A percentile compares a stretch with the other conserved stretches of the same genome.
Conservation (phyloP, 2,113 vertebrate species). For the Marcusenius ussheri region DNA sequence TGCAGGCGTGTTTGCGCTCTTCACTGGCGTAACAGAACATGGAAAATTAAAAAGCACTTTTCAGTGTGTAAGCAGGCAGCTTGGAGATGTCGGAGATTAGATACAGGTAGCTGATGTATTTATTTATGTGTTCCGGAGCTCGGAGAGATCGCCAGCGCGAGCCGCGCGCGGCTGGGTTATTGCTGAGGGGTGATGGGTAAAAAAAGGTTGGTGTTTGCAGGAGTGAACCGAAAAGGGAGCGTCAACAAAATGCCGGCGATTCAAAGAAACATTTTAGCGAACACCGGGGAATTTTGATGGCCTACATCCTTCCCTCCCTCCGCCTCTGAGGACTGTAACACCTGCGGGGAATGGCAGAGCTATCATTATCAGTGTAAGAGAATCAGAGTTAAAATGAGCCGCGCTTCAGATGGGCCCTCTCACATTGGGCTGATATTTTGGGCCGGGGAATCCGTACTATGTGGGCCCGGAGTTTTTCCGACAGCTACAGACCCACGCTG, state of each 20-base stretch:
- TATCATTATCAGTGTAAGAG: neutral
- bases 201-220: neutral
- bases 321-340: neutral
- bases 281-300: neutral
- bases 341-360: neutral
- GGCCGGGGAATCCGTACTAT: neutral
- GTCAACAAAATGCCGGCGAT: neutral
- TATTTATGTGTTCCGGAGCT: neutral
- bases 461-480: neutral
- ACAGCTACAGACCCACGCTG: neutral
- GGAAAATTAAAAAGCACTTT: slow-evolving; percentile 5
- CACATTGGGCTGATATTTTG: neutral
- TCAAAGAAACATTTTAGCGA: neutral
- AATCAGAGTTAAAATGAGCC: neutral
- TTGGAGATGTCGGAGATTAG: slow-evolving; percentile 2
- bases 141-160: neutral
- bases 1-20: neutral
- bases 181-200: neutral
- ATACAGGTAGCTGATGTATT: neutral
- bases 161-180: neutral
- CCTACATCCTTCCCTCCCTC: neutral
- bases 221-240: neutral
- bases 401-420: neutral
- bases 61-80: neutral
- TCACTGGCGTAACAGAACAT: neutral